Evolutionary conservation across 2,888 invertebrate species (phyloP).

Genomic region (Lepidonotus clava): DNA sequence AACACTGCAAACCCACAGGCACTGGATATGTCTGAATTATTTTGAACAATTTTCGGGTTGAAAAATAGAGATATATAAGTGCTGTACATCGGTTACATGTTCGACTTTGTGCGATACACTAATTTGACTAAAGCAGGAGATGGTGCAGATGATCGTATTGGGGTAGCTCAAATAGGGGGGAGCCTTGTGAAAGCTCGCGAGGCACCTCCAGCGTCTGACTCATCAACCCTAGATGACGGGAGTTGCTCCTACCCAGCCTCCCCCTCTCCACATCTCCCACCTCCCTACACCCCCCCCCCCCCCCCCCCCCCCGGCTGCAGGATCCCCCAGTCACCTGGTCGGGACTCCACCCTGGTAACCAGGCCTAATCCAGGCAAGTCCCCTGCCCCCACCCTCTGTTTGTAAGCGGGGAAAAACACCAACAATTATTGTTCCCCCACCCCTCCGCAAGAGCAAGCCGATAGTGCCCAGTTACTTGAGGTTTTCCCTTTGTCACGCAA

Average conservation of each 20-base stretch:
- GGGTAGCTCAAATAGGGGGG: too few species aligned
- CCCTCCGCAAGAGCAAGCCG: too few species aligned
- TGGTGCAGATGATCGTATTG: too few species aligned
- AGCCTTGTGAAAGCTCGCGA: neutral
- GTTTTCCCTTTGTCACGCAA: too few species aligned
- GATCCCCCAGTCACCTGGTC: neutral
- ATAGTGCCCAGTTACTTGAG: too few species aligned
- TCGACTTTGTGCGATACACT: too few species aligned
- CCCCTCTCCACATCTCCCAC: neutral
- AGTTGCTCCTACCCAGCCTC: neutral
- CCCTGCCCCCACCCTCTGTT: neutral
- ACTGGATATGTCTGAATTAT: neutral
- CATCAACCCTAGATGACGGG: neutral
- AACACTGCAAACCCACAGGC: neutral
- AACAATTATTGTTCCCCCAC: too few species aligned
- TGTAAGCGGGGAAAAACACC: too few species aligned
- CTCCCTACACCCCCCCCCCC: neutral
- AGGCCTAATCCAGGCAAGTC: slow-evolving; percentile 7
- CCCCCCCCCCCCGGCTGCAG: neutral
- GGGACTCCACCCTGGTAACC: neutral
- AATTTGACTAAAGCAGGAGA: too few species aligned
- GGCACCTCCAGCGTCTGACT: neutral
- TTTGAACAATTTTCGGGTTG: too few species aligned
- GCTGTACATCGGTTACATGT: too few species aligned
- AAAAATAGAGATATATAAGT: too few species aligned